Base-by-base conservation (phyloP, 1,140 invertebrate genomes). In the Calosoma granatense region DNA sequence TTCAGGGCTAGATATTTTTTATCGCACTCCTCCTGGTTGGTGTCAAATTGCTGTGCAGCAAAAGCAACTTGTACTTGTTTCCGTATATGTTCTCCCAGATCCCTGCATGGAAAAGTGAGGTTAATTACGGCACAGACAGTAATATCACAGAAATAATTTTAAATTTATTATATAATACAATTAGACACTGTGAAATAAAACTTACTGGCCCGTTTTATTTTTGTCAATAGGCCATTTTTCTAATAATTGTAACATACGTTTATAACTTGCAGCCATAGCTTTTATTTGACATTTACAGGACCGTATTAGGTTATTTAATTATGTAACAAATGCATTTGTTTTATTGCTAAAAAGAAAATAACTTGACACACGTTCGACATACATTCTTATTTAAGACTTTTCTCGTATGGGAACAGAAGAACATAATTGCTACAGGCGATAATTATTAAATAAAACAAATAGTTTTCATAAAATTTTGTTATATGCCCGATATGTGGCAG, bases 201-300 rank as follows among this genome's bases (percentile, higher is more conserved):
- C 68, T 74, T 75, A 89, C 87, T 85, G 84, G 67, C 82, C 82
- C 20, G 72, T 69, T 78, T 90, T 92, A 12, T 75, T 74, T 62
- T 74, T 72, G 70, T 91, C 88, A 22, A 88, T 60, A 22, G 88
- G 87, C 88, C 88, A 92, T 68, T 83, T 82, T 70, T 89, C 81
- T 60, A 91, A 77, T 58, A 92, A 72, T 72, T 78, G 81, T 19
- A 87, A 69, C 70, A 87, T 88, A 69, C 83, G 81, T 67, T 82
- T 86, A 67, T 88, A 89, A 60, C 51, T 63, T 22, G 55, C 63
- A 22, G 66, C 59, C 26, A 36, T 36, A 36, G 6, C n/a, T 36
- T 36, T 36, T 9, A 36, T 9, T 36, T n/a, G n/a, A n/a, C n/a
- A n/a, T n/a, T n/a, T n/a, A n/a, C n/a, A n/a, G n/a, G n/a, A n/a